Evolutionary conservation across 2,113 vertebrate genomes (phyloP), one percentile per base, ranked within the genome.

Genomic region (Danionella cerebrum): DNA sequence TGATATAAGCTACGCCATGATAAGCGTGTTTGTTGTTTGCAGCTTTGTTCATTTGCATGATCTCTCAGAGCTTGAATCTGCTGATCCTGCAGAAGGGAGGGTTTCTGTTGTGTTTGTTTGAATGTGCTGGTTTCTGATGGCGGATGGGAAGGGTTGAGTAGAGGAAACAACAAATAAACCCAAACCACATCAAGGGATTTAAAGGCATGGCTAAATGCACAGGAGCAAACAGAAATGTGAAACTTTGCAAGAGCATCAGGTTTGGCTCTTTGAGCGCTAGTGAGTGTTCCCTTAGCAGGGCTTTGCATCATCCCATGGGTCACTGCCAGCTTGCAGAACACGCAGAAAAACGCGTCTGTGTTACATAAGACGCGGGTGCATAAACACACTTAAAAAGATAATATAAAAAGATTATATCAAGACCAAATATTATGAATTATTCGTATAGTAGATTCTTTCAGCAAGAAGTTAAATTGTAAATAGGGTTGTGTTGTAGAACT

Each of bases 131-230:
- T 59, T 41, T 42, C 13, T 16, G 9, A 41, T 13, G 39, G 25
- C 39, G 29, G 16, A 31, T 31, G 58, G 39, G 25, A 45, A 31
- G 51, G 29, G 29, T 19, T 47, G 10, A 19, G 10, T 19, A 3
- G 3, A 60, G 39, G 10, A 13, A 38, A 44, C 14, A 3, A 60
- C 14, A 60, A 24, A 45, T 31, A 10, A 44, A 60, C 42, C 39
- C 57, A 45, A 45, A 45, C 58, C 58, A 31, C 41, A n/a, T 14
- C 24, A 45, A 45, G n/a, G 10, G 58, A 60, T 60, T 60, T 45
- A 60, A 45, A 60, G 39, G 39, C n/a, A 29, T 6, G 16, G 57
- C 11, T 19, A 10, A 29, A 2, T 31, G 39, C 25, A 19, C 19
- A 12, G 29, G 25, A 21, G 58, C 58, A 21, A 45, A 24, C 35